These are phyloP conservation scores for Trachelus troglodyta DNA, from an alignment of 2,888 invertebrate species.

Conservation along the genomic window DNA sequence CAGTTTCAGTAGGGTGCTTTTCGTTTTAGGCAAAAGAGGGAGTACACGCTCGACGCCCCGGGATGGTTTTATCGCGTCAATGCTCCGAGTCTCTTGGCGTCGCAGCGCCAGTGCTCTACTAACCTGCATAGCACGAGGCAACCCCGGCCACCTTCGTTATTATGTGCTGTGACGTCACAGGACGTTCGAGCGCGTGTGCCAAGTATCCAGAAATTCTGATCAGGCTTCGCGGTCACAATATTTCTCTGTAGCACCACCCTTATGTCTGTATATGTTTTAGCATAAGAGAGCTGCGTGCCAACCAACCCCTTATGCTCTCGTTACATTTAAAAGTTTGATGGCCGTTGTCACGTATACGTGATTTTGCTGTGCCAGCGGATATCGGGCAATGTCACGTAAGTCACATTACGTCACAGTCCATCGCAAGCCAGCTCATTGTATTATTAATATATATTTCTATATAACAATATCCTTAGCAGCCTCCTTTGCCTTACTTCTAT, in stretches of 20 bases:
- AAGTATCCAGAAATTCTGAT: constrained; percentile 7
- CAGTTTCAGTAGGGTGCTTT: not conserved
- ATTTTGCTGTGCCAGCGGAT: not conserved
- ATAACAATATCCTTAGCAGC: not conserved
- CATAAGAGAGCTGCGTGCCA: not conserved
- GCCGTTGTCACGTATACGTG: not conserved
- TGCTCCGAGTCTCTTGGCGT: constrained; percentile 30
- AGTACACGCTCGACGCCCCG: not conserved
- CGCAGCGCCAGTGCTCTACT: constrained; percentile 54
- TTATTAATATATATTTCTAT: not conserved
- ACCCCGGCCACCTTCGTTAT: constrained; percentile 27
- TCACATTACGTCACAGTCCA: not conserved
- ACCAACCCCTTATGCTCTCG: not conserved
- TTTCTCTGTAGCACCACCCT: not conserved
- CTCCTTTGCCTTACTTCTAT: not conserved
- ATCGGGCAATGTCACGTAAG: too few species aligned
- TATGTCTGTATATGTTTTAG: not conserved
- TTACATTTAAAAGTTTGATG: not conserved
- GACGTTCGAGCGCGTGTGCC: constrained; percentile 38
- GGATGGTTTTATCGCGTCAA: constrained; percentile 1
- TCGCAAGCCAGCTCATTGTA: too few species aligned
- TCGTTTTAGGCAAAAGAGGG: not conserved
- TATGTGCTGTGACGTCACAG: constrained; percentile 36
- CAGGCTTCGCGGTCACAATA: not conserved
- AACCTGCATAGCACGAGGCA: constrained; percentile 49